phyloP scores from a whole-genome alignment of 1,140 invertebrate genomes.

The Pseudomyrmex sp. region DNA sequence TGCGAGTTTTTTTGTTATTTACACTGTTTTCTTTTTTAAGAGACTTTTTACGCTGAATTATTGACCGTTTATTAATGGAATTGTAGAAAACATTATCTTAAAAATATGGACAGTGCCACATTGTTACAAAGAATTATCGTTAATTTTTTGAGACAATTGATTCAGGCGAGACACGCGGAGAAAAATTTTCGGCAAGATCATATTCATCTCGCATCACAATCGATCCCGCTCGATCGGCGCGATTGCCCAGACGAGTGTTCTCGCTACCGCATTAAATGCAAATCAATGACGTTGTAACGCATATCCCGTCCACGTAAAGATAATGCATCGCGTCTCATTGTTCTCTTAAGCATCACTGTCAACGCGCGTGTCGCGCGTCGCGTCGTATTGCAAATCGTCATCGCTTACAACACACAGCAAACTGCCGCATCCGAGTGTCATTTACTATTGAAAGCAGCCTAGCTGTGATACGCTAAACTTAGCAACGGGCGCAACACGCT shows the following conservation, averaged over 20 bases:
- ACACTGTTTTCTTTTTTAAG: slow-evolving; percentile 7
- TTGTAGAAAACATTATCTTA: no score
- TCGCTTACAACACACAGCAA: slow-evolving; percentile 70
- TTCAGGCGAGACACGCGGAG: no score
- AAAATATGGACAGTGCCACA: no score
- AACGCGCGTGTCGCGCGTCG: slow-evolving; percentile 19
- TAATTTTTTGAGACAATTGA: neutral
- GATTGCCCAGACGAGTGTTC: neutral
- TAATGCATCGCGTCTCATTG: slow-evolving; percentile 65
- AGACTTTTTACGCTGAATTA: no score
- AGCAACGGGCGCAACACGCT: slow-evolving; percentile 64
- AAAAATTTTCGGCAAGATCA: neutral
- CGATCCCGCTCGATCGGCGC: neutral
- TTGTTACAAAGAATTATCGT: slow-evolving; percentile 4
- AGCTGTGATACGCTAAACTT: slow-evolving; percentile 72
- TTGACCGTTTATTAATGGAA: no score
- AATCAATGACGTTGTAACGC: slow-evolving; percentile 45
- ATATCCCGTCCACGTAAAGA: slow-evolving; percentile 64
- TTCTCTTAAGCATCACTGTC: slow-evolving; percentile 67
- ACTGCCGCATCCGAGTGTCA: slow-evolving; percentile 75
- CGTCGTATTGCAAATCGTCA: slow-evolving; percentile 71
- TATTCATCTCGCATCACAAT: neutral
- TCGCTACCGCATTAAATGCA: slow-evolving; percentile 18
- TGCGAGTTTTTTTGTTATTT: neutral
- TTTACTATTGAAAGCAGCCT: slow-evolving; percentile 72